phyloP scores from a whole-genome alignment of 2,888 invertebrate species.

The Orchesella flavescens region DNA sequence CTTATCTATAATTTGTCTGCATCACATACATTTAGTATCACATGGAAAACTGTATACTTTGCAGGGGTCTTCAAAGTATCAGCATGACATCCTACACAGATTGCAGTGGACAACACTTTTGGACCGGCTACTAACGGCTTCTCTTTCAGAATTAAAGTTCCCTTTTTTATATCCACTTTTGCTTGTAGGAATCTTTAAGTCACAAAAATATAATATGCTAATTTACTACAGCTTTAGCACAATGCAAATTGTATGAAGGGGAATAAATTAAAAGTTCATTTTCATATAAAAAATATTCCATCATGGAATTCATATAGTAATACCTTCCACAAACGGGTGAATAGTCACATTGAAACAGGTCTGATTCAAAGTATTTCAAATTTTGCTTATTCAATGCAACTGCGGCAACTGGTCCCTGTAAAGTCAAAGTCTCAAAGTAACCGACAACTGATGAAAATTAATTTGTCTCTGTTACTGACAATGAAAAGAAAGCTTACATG shows the following conservation, averaged over 20 bases:
- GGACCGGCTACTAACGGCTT: constrained; percentile 73
- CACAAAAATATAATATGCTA: background rate
- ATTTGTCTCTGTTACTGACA: too few species aligned
- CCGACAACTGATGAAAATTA: too few species aligned
- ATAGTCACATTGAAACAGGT: constrained; percentile 58
- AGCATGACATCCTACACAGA: constrained; percentile 72
- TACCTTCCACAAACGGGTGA: constrained; percentile 68
- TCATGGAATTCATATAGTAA: background rate
- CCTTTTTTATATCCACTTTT: constrained; percentile 65
- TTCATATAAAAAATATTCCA: background rate
- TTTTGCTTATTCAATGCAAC: background rate
- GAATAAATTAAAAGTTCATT: background rate
- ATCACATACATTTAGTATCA: too few species aligned
- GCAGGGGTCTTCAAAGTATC: constrained; percentile 43
- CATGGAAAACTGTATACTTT: constrained; percentile 16
- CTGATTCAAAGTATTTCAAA: constrained; percentile 53
- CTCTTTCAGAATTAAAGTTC: constrained; percentile 66
- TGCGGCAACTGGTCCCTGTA: background rate
- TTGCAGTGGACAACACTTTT: constrained; percentile 64
- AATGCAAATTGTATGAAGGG: too few species aligned
- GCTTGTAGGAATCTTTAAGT: constrained; percentile 67
- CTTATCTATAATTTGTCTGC: too few species aligned
- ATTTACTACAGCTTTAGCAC: background rate
- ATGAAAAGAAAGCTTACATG: too few species aligned
- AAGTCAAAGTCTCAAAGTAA: background rate